A percentile compares a stretch with the other conserved stretches of the same genome.
phyloP scores from a whole-genome alignment of 2,797 vertebrate genomes.

The Tympanoctomys barrerae region DNA sequence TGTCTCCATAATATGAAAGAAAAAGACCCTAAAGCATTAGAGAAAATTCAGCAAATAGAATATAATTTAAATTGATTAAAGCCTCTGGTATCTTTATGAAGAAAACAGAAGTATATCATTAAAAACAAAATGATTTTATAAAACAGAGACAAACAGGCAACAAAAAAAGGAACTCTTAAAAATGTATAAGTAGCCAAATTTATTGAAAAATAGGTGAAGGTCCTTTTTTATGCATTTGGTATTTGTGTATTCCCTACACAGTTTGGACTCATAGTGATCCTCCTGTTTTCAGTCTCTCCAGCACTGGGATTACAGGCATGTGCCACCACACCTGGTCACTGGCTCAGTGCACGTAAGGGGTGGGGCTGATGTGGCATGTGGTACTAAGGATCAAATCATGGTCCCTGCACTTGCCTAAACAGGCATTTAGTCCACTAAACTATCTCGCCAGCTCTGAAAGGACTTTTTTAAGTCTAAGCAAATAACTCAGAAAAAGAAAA shows the following conservation, averaged over 20 bases:
- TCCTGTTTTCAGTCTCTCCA: no score
- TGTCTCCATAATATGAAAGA: neutral
- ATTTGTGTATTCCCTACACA: no score
- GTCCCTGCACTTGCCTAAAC: no score
- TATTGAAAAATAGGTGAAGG: slow-evolving; percentile 13
- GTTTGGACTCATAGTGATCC: no score
- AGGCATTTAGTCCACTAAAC: no score
- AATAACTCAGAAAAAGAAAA: neutral
- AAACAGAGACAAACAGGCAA: neutral
- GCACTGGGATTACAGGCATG: no score
- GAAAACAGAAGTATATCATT: neutral
- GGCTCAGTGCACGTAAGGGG: no score
- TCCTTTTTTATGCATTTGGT: neutral
- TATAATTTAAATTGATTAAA: slow-evolving; percentile 5
- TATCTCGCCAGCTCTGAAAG: neutral
- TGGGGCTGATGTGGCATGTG: no score
- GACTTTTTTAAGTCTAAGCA: slow-evolving; percentile 1
- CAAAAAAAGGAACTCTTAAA: neutral
- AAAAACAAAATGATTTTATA: slow-evolving; percentile 28
- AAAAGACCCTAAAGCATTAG: neutral
- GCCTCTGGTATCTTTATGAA: neutral
- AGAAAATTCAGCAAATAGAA: slow-evolving; percentile 25
- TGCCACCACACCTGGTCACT: no score
- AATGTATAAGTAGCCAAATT: neutral
- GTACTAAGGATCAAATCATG: no score